Conservation (phyloP, 30 jellyfish, hydroid and myxozoan species). For the Chironex yamaguchii region DNA sequence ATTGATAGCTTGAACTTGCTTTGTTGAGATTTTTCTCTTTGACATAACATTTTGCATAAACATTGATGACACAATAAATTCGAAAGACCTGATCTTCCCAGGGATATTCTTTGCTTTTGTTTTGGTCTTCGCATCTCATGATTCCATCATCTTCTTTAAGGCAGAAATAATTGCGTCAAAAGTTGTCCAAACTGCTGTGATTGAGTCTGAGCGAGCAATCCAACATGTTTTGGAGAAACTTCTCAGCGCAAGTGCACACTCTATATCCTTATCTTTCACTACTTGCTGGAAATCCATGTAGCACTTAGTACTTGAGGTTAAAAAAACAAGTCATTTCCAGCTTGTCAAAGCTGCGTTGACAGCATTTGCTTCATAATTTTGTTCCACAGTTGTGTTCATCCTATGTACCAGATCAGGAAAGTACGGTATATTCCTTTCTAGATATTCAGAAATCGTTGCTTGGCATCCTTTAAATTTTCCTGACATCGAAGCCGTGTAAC, state of each 20-base stretch:
- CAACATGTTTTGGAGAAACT: slow-evolving; percentile 53
- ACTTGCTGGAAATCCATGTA: slow-evolving; percentile 69
- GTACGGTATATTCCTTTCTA: slow-evolving; percentile 65
- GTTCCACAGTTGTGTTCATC: slow-evolving; percentile 72
- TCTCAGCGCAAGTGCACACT: slow-evolving; percentile 71
- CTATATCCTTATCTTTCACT: slow-evolving; percentile 55
- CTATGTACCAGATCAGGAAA: slow-evolving; percentile 73
- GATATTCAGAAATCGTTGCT: slow-evolving; percentile 65
- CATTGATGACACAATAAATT: slow-evolving; percentile 25
- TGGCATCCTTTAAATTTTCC: slow-evolving; percentile 67
- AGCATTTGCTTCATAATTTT: slow-evolving; percentile 65
- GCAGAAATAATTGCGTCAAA: slow-evolving; percentile 25
- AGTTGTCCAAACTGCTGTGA: slow-evolving; percentile 21
- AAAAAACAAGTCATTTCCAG: slow-evolving; percentile 61
- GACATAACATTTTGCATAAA: slow-evolving; percentile 34
- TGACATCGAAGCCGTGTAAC: slow-evolving; percentile 62
- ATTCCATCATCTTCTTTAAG: slow-evolving; percentile 11
- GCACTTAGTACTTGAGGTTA: slow-evolving; percentile 70
- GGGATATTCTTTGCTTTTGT: slow-evolving; percentile 32
- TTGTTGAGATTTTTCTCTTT: slow-evolving; percentile 12
- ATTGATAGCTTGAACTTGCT: slow-evolving; percentile 41
- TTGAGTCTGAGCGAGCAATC: slow-evolving; percentile 66
- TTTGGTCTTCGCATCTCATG: slow-evolving; percentile 19
- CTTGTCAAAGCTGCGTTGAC: slow-evolving; percentile 57
- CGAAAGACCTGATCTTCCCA: slow-evolving; percentile 44